phyloP scores from a whole-genome alignment of 2,888 invertebrate genomes.

The Ennomos fuscantarius region DNA sequence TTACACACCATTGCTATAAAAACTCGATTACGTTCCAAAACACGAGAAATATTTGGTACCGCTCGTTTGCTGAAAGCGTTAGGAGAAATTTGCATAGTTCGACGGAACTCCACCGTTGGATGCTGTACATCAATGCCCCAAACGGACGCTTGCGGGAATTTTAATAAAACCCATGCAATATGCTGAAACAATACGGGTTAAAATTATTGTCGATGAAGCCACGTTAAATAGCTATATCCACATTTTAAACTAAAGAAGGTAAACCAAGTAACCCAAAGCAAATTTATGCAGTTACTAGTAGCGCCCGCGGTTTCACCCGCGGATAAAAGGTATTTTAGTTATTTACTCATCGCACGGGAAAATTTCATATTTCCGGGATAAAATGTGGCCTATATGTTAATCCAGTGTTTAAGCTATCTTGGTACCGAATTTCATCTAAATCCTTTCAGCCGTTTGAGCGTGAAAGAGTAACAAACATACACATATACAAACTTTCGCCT shows the following conservation, averaged over 20 bases:
- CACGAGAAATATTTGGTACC: constrained; percentile 55
- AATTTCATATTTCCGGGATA: no score
- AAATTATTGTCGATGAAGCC: constrained; percentile 3
- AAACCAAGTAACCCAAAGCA: no score
- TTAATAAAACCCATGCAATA: constrained; percentile 25
- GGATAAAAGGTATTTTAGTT: no score
- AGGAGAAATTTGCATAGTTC: constrained; percentile 76
- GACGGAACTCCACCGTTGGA: constrained; percentile 61
- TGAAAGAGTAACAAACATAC: no score
- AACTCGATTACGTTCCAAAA: constrained; percentile 26
- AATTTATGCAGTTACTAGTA: no score
- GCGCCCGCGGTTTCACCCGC: no score
- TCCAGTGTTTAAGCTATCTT: no score
- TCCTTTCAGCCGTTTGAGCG: no score
- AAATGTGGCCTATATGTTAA: no score
- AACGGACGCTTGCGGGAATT: constrained; percentile 20
- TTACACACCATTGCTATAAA: background rate
- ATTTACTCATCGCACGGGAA: no score
- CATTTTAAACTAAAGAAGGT: background rate
- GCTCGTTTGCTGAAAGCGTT: constrained; percentile 69
- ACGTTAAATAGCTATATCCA: background rate
- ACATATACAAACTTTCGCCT: no score
- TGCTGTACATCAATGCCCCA: constrained; percentile 57
- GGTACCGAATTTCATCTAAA: no score
- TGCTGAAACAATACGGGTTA: constrained; percentile 13